Evolutionary conservation across 2,888 invertebrate genomes (phyloP), one percentile per base, ranked within the genome.

Genomic region (Eupelmus urozonus): DNA sequence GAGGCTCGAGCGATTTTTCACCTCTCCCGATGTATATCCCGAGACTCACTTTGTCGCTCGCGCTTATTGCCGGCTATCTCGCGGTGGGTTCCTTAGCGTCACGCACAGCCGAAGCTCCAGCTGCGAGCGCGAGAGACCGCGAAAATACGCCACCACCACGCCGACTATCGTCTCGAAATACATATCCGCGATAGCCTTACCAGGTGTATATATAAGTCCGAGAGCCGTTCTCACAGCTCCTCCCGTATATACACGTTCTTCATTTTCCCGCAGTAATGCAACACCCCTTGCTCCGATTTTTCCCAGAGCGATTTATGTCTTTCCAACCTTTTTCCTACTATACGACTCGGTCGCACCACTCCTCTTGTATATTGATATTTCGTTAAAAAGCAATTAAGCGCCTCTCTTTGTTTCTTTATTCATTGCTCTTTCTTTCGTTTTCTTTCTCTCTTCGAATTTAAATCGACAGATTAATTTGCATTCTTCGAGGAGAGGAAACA

Each of bases 1-100:
- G 42, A 2, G 16, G 34, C 40, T 25, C 66, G 55, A 55, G 72
- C 53, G 72, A 77, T 77, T 72, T 77, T 77, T 72, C 77, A 77
- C 51, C 60, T 72, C 66, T 72, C 71, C 62, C 66, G 60, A 71
- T 71, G 63, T 34, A 20, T 13, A 1, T 16, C n/a, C n/a, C 3
- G 25, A 27, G 25, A 20, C 34, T 51, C 65, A 65, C 29, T 59
- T 65, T 23, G 34, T 49, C 71, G 40, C 62, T 75, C 51, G 53
- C 67, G 67, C 60, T 62, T 23, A 53, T 13, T 67, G 42, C 55
- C 27, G n/a, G n/a, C n/a, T n/a, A n/a, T n/a, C n/a, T 40, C 62
- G 9, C 42, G 23, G 40, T 40, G 34, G n/a, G n/a, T n/a, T n/a
- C n/a, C n/a, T n/a, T n/a, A n/a, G n/a, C n/a, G n/a, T n/a, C n/a